Conservation (phyloP, 2,888 invertebrate genomes). For the Dascillus cervinus region DNA sequence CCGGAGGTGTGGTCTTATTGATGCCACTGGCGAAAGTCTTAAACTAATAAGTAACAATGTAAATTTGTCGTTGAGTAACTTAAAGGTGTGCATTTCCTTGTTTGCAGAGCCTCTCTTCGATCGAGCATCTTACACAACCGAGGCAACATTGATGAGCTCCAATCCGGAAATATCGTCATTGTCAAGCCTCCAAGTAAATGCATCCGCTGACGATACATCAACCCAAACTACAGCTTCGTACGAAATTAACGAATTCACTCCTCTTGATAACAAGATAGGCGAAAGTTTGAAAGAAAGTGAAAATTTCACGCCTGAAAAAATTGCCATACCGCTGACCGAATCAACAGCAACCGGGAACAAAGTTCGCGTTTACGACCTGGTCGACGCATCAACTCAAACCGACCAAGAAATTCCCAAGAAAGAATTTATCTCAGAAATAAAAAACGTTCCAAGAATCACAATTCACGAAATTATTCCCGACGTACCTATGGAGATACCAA, state of each 20-base stretch:
- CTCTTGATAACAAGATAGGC: slow-evolving; percentile 22
- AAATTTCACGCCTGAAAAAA: slow-evolving; percentile 1
- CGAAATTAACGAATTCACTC: slow-evolving; percentile 9
- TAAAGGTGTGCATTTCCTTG: too few species aligned
- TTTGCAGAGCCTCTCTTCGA: slow-evolving; percentile 19
- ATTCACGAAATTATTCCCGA: slow-evolving; percentile 56
- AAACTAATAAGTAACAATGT: too few species aligned
- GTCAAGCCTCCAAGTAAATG: slow-evolving; percentile 10
- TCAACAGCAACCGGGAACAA: slow-evolving; percentile 3
- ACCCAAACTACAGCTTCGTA: slow-evolving; percentile 10
- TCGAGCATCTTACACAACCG: slow-evolving; percentile 16
- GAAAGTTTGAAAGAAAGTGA: slow-evolving; percentile 10
- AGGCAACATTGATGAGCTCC: slow-evolving; percentile 8
- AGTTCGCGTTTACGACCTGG: slow-evolving; percentile 8
- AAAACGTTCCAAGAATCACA: slow-evolving; percentile 33
- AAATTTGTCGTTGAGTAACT: too few species aligned
- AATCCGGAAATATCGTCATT: slow-evolving; percentile 16
- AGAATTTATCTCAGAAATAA: slow-evolving; percentile 10
- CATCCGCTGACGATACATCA: slow-evolving; percentile 7
- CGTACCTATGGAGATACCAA: slow-evolving; percentile 35
- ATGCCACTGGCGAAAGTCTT: too few species aligned
- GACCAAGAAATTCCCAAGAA: slow-evolving; percentile 10
- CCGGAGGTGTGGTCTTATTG: too few species aligned
- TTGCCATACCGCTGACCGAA: slow-evolving; percentile 3
- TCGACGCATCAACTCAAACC: slow-evolving; percentile 14